Percentiles rank a stretch among this genome's conserved stretches.
Conservation (phyloP, 1,140 invertebrate genomes). For the Pseudobourletiella spinata region DNA sequence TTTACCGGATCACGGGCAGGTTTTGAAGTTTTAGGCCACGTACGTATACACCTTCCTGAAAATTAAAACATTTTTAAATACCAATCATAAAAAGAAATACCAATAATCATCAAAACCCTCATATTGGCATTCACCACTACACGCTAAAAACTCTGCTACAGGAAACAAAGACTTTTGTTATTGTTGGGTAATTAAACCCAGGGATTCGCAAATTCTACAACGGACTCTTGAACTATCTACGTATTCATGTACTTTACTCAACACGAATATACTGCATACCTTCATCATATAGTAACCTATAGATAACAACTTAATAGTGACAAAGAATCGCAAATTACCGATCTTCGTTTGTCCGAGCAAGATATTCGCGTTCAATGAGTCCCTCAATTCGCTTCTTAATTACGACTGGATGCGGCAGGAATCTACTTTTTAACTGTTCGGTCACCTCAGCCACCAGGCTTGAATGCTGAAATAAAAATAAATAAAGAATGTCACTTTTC, state of each 20-base stretch:
- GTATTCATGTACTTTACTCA: too few species aligned
- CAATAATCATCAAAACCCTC: too few species aligned
- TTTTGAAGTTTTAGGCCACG: constrained; percentile 59
- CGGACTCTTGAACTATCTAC: too few species aligned
- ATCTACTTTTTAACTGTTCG: constrained; percentile 89
- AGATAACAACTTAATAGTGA: too few species aligned
- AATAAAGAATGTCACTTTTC: too few species aligned
- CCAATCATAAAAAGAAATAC: background rate
- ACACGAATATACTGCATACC: too few species aligned
- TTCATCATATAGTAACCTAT: too few species aligned
- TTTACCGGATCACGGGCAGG: background rate
- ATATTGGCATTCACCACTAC: background rate
- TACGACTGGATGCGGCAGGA: constrained; percentile 92
- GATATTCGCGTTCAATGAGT: constrained; percentile 96
- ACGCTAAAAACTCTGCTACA: too few species aligned
- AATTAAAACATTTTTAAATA: constrained; percentile 37
- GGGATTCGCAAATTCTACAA: too few species aligned
- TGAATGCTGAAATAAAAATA: constrained; percentile 73
- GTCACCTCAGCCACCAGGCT: constrained; percentile 95
- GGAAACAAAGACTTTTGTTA: too few species aligned
- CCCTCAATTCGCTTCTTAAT: constrained; percentile 99
- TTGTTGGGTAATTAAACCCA: too few species aligned
- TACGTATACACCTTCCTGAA: constrained; percentile 82
- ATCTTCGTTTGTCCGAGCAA: constrained; percentile 91
- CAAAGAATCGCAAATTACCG: constrained; percentile 46